Percentiles rank a stretch among this genome's conserved stretches.
Evolutionary conservation across 2,888 invertebrate species (phyloP).

Genomic region (Colletes collaris): DNA sequence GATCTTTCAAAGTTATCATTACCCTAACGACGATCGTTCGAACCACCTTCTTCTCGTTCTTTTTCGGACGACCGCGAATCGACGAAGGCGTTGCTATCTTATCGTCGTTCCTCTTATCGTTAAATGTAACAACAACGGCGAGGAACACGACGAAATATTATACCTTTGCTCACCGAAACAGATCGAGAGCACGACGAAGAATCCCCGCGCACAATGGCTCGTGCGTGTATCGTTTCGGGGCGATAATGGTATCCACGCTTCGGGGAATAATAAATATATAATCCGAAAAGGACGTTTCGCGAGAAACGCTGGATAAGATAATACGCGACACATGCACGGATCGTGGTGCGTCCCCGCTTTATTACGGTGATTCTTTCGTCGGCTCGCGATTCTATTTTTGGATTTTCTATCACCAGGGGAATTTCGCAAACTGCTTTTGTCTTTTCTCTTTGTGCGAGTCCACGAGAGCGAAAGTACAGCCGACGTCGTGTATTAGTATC

Average conservation of each 20-base stretch:
- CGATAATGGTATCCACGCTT: slow-evolving; percentile 3
- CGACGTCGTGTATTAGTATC: slow-evolving; percentile 85
- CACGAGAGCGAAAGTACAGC: background rate
- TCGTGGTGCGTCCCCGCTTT: slow-evolving; percentile 18
- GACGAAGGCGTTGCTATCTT: background rate
- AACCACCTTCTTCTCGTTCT: background rate
- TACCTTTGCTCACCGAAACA: background rate
- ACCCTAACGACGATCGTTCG: slow-evolving; percentile 13
- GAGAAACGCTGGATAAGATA: slow-evolving; percentile 28
- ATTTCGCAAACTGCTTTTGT: slow-evolving; percentile 31
- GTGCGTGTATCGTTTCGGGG: background rate
- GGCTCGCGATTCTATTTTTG: slow-evolving; percentile 40
- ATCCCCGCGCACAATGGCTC: background rate
- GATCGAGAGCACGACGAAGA: background rate
- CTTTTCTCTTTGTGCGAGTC: slow-evolving; percentile 2
- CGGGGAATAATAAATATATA: slow-evolving; percentile 26
- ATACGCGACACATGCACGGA: slow-evolving; percentile 5
- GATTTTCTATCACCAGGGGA: slow-evolving; percentile 29
- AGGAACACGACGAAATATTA: too few species aligned
- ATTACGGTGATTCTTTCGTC: slow-evolving; percentile 23
- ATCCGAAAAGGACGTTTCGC: slow-evolving; percentile 14
- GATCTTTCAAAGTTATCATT: slow-evolving; percentile 21
- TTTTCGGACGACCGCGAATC: slow-evolving; percentile 3
- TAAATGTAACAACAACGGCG: background rate
- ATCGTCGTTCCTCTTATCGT: background rate